A percentile compares a stretch with the other conserved stretches of the same genome.
These are phyloP conservation scores for Poliocrania exsul DNA, from an alignment of 2,797 vertebrate species.

Conservation along the genomic window DNA sequence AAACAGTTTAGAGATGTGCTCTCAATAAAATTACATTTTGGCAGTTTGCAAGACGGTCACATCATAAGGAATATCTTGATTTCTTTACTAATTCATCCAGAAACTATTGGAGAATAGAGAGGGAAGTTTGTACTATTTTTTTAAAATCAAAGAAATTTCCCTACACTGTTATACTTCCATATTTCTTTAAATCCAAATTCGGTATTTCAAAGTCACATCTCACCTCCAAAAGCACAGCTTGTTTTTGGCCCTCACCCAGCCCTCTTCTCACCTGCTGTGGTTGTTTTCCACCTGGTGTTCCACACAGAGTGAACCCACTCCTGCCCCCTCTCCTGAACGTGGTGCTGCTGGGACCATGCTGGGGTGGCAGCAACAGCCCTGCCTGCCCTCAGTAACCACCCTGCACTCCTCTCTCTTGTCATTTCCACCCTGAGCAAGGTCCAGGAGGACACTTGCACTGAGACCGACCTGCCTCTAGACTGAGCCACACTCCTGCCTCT, in stretches of 20 bases:
- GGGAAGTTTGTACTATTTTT: neutral
- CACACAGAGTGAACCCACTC: neutral
- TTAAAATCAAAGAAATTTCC: neutral
- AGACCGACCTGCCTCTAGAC: neutral
- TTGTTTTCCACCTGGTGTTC: neutral
- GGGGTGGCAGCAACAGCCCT: neutral
- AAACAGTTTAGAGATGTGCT: neutral
- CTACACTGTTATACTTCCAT: neutral
- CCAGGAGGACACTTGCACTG: neutral
- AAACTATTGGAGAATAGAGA: neutral
- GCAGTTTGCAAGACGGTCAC: neutral
- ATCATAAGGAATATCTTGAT: neutral
- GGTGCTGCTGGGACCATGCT: neutral
- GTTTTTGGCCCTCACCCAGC: neutral
- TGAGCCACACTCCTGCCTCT: neutral
- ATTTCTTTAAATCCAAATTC: neutral
- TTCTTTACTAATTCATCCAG: neutral
- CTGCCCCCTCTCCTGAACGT: neutral
- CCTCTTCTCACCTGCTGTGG: neutral
- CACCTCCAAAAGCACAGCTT: neutral
- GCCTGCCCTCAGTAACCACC: neutral
- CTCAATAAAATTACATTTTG: neutral
- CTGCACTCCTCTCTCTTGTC: accelerated
- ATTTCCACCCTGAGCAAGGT: neutral
- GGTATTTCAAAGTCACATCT: accelerated